Evolutionary conservation across 64 coral and sea anemone genomes (phyloP), one percentile per base, ranked within the genome.

Genomic region (Montipora sp.): DNA sequence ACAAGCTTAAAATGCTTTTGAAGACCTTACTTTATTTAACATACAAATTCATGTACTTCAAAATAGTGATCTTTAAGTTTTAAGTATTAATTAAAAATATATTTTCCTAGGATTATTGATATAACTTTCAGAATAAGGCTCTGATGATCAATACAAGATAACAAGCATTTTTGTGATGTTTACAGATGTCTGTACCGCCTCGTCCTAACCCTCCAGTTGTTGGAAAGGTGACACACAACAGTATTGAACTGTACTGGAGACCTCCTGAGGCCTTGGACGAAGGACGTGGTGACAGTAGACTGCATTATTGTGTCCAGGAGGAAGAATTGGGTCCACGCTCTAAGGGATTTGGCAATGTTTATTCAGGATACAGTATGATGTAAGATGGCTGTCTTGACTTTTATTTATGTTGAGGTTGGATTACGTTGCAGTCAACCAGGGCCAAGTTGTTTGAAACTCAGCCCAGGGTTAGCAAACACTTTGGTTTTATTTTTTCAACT

Each of bases 151-250:
- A 36, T 36, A 36, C 36, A 36, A 36, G 36, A 27, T 27, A 27
- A 27, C 36, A 36, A 36, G 36, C 36, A 36, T 36, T 36, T 36
- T 36, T 36, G 2, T 80, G 24, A 77, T n/a, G 11, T 9, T 24
- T n/a, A 51, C 18, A 94, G 83, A 96, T 96, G 94, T 92, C 94
- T 48, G 77, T 94, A 46, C 88, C 95, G 48, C 23, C 79, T 23
- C 83, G 98, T 73, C 98, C 98, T 61, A 60, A 99, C 55, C 98
- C 98, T 5, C 94, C 98, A 27, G 48, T 99, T 10, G 98, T 99
- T 15, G 98, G 98, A 20, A 99, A 99, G 78, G 98, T 99, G 4
- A 99, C 98, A 13, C 94, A 99, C n/a, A 99, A 92, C 78, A 96
- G 90, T 45, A 99, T 99, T 24, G 94, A 96, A 47, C 89, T 99